phyloP scores from a whole-genome alignment of 1,140 invertebrate species.

The Antheraea mylitta region DNA sequence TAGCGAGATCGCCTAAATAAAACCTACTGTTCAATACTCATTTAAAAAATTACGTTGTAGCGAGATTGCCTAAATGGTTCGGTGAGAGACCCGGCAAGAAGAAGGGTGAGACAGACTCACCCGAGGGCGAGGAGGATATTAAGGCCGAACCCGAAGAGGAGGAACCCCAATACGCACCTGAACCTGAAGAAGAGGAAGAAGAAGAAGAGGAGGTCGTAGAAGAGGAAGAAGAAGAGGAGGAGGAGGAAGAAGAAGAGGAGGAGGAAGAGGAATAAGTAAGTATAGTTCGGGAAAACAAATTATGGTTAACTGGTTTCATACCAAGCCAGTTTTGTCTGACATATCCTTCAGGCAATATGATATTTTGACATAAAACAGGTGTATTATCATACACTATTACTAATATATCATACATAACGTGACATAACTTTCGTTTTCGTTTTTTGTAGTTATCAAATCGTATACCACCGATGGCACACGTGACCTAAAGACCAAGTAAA shows the following conservation, averaged over 20 bases:
- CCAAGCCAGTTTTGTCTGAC: too few species aligned
- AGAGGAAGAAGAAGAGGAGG: constrained; percentile 86
- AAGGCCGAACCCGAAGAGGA: constrained; percentile 87
- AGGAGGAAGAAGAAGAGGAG: constrained; percentile 79
- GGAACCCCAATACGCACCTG: constrained; percentile 85
- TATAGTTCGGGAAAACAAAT: constrained; percentile 4
- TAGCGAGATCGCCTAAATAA: too few species aligned
- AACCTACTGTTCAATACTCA: too few species aligned
- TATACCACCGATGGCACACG: too few species aligned
- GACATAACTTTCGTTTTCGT: too few species aligned
- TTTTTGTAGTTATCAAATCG: too few species aligned
- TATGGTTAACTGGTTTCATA: too few species aligned
- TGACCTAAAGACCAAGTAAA: too few species aligned
- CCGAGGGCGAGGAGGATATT: constrained; percentile 92
- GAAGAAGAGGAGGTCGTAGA: constrained; percentile 84
- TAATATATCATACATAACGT: too few species aligned
- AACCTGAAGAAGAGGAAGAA: constrained; percentile 82
- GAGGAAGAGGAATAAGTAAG: constrained; percentile 72
- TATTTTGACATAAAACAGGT: too few species aligned
- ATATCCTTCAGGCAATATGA: too few species aligned
- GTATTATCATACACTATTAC: too few species aligned
- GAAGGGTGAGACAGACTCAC: constrained; percentile 90
- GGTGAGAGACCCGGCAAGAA: constrained; percentile 96
- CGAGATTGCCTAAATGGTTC: constrained; percentile 96
- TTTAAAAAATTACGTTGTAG: constrained; percentile 77